Conservation (phyloP, 2,797 vertebrate genomes). For the Acrossocheilus wenchowensis region DNA sequence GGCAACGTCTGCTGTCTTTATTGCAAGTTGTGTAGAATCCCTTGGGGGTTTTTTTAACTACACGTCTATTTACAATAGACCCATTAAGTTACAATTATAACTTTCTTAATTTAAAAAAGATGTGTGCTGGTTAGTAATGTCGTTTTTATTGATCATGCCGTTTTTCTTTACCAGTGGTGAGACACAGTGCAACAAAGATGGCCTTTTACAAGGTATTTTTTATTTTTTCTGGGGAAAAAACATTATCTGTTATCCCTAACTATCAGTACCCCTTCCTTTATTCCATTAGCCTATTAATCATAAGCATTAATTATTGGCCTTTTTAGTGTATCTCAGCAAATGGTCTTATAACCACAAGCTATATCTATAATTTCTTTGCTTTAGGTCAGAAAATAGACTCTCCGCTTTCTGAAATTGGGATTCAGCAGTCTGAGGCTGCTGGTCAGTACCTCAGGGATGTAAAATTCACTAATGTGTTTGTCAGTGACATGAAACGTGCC, state of each 20-base stretch:
- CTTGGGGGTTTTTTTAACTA: not conserved
- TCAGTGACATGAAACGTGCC: slow-evolving; percentile 87
- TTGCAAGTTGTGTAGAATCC: not conserved
- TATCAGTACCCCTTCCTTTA: too few species aligned
- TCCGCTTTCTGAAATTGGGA: slow-evolving; percentile 83
- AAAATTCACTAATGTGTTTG: slow-evolving; percentile 85
- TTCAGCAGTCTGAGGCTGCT: slow-evolving; percentile 85
- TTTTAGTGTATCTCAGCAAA: not conserved
- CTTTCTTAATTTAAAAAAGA: not conserved
- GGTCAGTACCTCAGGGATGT: slow-evolving; percentile 84
- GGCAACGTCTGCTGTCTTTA: not conserved
- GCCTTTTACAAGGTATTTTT: slow-evolving; percentile 87
- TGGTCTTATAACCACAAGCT: not conserved
- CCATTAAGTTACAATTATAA: not conserved
- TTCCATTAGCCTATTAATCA: not conserved
- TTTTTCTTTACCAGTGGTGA: slow-evolving; percentile 81
- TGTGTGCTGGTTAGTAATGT: not conserved
- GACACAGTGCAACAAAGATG: slow-evolving; percentile 90
- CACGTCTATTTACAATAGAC: not conserved
- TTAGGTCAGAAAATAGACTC: slow-evolving; percentile 88
- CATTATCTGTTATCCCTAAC: not conserved
- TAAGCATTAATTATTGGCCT: not conserved
- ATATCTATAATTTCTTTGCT: not conserved
- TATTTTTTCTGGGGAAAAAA: too few species aligned
- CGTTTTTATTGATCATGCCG: not conserved